These are phyloP conservation scores for Pteropus rufus DNA, from an alignment of 2,797 vertebrate genomes.

Conservation along the genomic window DNA sequence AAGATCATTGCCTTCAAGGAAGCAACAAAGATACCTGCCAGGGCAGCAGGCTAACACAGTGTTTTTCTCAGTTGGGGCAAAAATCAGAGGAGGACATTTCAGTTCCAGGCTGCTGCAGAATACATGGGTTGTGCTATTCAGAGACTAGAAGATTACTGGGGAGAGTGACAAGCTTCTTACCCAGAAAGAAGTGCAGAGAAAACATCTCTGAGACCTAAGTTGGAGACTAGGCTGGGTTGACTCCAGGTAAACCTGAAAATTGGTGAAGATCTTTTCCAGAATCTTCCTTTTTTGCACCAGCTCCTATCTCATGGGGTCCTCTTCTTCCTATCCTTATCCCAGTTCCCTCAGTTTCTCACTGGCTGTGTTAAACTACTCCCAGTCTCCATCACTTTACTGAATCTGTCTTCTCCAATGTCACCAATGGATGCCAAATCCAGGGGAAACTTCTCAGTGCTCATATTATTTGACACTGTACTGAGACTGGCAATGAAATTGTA, in stretches of 20 bases:
- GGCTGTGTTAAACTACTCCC: neutral
- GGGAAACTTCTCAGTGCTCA: neutral
- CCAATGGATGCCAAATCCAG: neutral
- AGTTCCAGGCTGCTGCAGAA: neutral
- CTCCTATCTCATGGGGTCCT: neutral
- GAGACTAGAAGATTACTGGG: neutral
- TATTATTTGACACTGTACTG: neutral
- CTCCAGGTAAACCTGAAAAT: neutral
- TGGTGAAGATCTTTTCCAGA: neutral
- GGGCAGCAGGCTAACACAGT: neutral
- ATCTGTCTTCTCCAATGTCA: neutral
- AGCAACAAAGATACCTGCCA: neutral
- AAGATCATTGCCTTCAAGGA: neutral
- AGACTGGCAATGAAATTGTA: neutral
- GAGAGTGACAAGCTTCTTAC: neutral
- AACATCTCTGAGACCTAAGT: neutral
- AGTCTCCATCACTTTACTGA: neutral
- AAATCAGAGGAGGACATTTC: neutral
- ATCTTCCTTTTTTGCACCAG: neutral
- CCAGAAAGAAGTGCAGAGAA: neutral
- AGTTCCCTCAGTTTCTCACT: neutral
- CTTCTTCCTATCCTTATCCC: neutral
- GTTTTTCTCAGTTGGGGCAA: neutral
- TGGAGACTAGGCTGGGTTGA: neutral
- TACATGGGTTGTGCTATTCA: neutral